Evolutionary conservation across 2,113 vertebrate genomes (phyloP), one percentile per base, ranked within the genome.

Genomic region (Atherinomorus stipes): DNA sequence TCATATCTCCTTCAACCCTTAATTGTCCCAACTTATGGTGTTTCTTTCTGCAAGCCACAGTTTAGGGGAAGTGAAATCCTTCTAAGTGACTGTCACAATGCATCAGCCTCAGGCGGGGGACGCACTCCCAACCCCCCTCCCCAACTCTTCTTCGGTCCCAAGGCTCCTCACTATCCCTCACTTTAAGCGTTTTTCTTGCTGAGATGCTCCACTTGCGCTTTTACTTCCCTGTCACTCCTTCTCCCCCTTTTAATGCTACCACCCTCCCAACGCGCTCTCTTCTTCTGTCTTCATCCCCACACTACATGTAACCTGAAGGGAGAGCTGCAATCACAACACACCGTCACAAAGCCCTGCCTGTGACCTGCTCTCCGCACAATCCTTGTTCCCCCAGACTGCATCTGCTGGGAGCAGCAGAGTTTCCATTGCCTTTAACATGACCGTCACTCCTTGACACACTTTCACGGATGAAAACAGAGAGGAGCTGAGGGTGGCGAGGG

Each of bases 11-110:
- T 94, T 96, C 95, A 94, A 91, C 87, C 94, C 93, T 86, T 96
- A 96, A 96, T 94, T 94, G 95, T 95, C 95, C 92, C 92, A 93
- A 93, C 92, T 85, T 91, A 74, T 74, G 94, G 90, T 89, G 90
- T 87, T 89, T 94, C 86, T 94, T 90, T 93, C 91, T 94, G 95
- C 93, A 90, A 95, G 94, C 88, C 91, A 58, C 93, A 90, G 93
- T 94, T 95, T 94, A 95, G 93, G 90, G 93, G 94, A 96, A 95
- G 92, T 60, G 88, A 97, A 97, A 96, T 95, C 93, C 92, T 90
- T 91, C 94, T 96, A 95, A 97, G 95, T 95, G 96, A 95, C 95
- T 97, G 95, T 96, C 94, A 86, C 93, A 94, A 93, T 88, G 89
- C 69, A 88, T 96, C 96, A 96, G 94, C 93, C 93, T 95, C 87